A percentile compares a stretch with the other conserved stretches of the same genome.
Conservation (phyloP, 2,888 invertebrate species). For the Eupithecia abbreviata region DNA sequence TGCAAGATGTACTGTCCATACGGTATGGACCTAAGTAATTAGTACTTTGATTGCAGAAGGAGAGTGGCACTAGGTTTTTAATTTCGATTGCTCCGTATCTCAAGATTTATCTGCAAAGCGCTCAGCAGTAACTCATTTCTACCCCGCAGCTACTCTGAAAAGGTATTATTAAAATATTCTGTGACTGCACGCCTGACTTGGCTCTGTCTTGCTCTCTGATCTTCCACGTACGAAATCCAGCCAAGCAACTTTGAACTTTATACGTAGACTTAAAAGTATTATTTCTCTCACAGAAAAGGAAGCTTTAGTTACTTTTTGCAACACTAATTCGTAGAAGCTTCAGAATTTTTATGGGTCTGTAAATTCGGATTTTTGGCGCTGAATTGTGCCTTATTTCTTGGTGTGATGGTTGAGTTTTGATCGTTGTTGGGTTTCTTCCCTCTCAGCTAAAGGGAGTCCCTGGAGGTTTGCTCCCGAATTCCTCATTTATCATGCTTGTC, state of each 20-base stretch:
- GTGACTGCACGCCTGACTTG: conserved; percentile 67
- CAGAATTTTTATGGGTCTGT: conserved; percentile 69
- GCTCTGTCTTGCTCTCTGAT: conserved; percentile 66
- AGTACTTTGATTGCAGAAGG: neutral
- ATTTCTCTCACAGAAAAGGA: conserved; percentile 50
- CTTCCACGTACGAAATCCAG: conserved; percentile 50
- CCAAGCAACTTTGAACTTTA: conserved; percentile 56
- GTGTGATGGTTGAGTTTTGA: conserved; percentile 53
- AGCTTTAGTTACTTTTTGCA: conserved; percentile 71
- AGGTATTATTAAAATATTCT: conserved; percentile 65
- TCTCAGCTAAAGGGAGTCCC: conserved; percentile 75
- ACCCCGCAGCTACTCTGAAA: conserved; percentile 31
- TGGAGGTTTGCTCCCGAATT: conserved; percentile 79
- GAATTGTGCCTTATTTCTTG: conserved; percentile 49
- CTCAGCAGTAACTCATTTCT: conserved; percentile 31
- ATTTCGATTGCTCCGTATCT: neutral
- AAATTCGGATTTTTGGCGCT: conserved; percentile 44
- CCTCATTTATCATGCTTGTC: conserved; percentile 82
- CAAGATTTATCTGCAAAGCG: conserved; percentile 28
- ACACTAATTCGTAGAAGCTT: conserved; percentile 72
- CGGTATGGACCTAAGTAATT: neutral
- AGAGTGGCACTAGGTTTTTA: neutral
- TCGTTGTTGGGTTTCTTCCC: conserved; percentile 65
- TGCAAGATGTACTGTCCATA: neutral
- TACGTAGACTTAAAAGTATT: conserved; percentile 41